Conservation (phyloP, 2,797 vertebrate species). For the Molossus alvarezi region DNA sequence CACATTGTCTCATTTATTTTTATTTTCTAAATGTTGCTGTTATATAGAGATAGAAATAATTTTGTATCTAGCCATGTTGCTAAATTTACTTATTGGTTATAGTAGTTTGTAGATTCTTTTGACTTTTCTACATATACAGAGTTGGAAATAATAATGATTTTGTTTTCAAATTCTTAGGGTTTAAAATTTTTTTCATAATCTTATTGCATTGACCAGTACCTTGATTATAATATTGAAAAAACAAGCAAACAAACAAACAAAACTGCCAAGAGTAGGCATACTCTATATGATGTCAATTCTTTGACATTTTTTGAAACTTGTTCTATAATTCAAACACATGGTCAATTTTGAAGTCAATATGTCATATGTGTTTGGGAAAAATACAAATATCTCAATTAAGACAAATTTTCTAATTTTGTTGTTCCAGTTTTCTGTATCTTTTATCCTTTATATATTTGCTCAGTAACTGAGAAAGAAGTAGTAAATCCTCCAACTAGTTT, state of each 20-base stretch:
- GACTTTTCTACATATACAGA: background rate
- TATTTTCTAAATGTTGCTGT: conserved; percentile 56
- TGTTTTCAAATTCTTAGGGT: background rate
- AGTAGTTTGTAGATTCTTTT: conserved; percentile 41
- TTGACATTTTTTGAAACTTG: background rate
- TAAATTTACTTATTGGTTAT: conserved; percentile 42
- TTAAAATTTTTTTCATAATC: background rate
- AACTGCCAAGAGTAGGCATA: background rate
- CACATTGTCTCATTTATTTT: conserved; percentile 43
- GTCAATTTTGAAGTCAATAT: background rate
- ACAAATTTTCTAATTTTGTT: background rate
- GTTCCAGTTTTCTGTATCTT: background rate
- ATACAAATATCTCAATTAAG: background rate
- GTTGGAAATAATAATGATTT: background rate
- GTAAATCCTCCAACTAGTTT: background rate
- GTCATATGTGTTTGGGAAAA: background rate
- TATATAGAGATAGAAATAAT: conserved; percentile 21
- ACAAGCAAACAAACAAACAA: too few relatives aligned
- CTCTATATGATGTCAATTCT: background rate
- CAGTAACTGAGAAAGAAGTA: background rate
- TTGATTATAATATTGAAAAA: background rate
- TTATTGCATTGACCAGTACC: background rate
- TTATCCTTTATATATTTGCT: background rate
- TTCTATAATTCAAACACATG: background rate
- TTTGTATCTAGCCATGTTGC: conserved; percentile 26